Evolutionary conservation across 2,888 invertebrate genomes (phyloP).

Genomic region (Drosophila picticornis): DNA sequence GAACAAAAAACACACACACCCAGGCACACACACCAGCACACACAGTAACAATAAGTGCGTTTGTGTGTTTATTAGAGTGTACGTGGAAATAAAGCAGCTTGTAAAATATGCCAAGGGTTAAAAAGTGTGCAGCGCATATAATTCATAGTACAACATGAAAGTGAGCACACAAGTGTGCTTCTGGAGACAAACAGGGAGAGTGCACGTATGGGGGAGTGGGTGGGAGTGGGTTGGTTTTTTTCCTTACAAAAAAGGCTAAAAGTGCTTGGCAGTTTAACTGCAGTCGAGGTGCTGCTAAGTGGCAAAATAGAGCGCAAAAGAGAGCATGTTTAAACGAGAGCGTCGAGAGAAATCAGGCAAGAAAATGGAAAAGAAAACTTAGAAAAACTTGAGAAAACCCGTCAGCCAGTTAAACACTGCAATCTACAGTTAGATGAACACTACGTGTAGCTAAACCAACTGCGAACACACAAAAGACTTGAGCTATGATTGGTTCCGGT

Average conservation of each 20-base stretch:
- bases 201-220: rapidly evolving
- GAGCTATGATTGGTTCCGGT: neutral
- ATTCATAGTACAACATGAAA: constrained; percentile 70
- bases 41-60: constrained; percentile 66
- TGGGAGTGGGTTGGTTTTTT: neutral
- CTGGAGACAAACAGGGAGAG: neutral
- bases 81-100: constrained; percentile 72
- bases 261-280: constrained; percentile 61
- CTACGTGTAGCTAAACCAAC: neutral
- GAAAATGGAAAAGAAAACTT: neutral
- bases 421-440: neutral
- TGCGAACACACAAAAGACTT: neutral
- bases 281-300: constrained; percentile 53
- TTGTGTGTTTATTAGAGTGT: constrained; percentile 74
- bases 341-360: constrained; percentile 40
- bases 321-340: constrained; percentile 17
- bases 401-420: neutral
- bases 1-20: constrained; percentile 27
- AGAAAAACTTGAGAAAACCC: neutral
- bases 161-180: constrained; percentile 42
- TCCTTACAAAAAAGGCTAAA: constrained; percentile 47
- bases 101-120: constrained; percentile 81
- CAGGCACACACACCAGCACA: constrained; percentile 21
- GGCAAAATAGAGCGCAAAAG: constrained; percentile 20
- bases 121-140: constrained; percentile 77